These are phyloP conservation scores for Luidia sarsii DNA, from an alignment of 53 echinoderm and acorn worm genomes.

Conservation along the genomic window DNA sequence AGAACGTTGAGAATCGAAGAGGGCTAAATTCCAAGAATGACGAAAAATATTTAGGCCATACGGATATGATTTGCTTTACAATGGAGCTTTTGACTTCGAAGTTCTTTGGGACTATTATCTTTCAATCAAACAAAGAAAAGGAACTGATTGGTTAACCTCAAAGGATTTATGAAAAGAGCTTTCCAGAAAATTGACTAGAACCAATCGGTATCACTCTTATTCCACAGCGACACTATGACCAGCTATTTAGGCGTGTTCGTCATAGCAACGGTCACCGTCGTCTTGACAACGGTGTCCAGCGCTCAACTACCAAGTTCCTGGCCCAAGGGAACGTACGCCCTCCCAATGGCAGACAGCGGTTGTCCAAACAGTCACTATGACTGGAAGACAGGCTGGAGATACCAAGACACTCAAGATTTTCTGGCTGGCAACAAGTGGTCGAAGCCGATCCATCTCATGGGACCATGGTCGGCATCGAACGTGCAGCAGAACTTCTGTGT, in stretches of 20 bases:
- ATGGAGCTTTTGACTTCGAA: too few relatives aligned
- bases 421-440: constrained; percentile 66
- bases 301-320: constrained; percentile 13
- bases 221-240: neutral
- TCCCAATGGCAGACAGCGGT: constrained; percentile 34
- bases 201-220: too few relatives aligned
- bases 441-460: constrained; percentile 45
- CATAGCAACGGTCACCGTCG: neutral
- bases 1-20: too few relatives aligned
- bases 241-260: neutral
- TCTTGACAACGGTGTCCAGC: constrained; percentile 1
- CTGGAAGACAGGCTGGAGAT: constrained; percentile 53
- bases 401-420: constrained; percentile 56
- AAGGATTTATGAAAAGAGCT: too few relatives aligned
- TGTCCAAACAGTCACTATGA: constrained; percentile 56
- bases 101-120: too few relatives aligned
- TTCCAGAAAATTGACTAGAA: too few relatives aligned
- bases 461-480: constrained; percentile 28
- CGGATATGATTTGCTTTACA: too few relatives aligned
- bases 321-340: constrained; percentile 56
- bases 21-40: too few relatives aligned
- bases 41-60: too few relatives aligned
- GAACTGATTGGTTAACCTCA: too few relatives aligned
- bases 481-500: constrained; percentile 67
- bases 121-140: too few relatives aligned